Base-by-base conservation (phyloP, 2,888 invertebrate genomes). In the Pseudococcus viburni region DNA sequence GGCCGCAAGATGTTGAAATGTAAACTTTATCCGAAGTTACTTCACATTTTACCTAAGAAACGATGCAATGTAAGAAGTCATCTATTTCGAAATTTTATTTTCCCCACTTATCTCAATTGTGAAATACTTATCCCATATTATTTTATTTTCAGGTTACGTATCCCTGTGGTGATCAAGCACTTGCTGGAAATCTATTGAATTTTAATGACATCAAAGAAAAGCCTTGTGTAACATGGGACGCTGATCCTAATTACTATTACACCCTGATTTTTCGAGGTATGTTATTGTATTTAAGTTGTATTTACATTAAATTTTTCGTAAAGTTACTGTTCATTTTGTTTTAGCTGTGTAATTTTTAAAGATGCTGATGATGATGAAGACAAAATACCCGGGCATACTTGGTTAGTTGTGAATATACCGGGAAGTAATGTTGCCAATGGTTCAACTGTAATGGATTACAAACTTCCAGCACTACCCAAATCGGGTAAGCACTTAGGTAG, bases 241-340 rank as follows among this genome's bases (percentile, higher is more conserved):
- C 68, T 3, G 26, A 68, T 11, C 68, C 68, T 68, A 12, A 26
- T 11, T 1, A 26, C 0, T 26, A 0, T 22, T 68, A 68, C 68
- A 68, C 68, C 9, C 22, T 68, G 12, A 68, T 68, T 26, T 68
- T 68, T 68, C 22, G 68, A 68, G 68, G 68, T 26, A 68, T 51
- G 0, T 15, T 15, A 51, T 51, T 12, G 4, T 33, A 33, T 33
- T 33, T 33, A 2, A 3, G 1, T 51, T 51, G 1, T 42, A 51
- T 51, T 51, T 15, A 51, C 26, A 12, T 26, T 12, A 51, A 8
- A 12, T 15, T 15, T 51, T 42, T 42, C 11, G 48, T 68, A 68
- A 26, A 68, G 1, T 68, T 68, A 1, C 22, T 9, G 22, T 68
- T 68, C 15, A 4, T 22, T 26, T 68, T 68, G 51, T 19, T 64